Conservation (phyloP, 2,113 vertebrate species). For the Psephotus haematonotus region DNA sequence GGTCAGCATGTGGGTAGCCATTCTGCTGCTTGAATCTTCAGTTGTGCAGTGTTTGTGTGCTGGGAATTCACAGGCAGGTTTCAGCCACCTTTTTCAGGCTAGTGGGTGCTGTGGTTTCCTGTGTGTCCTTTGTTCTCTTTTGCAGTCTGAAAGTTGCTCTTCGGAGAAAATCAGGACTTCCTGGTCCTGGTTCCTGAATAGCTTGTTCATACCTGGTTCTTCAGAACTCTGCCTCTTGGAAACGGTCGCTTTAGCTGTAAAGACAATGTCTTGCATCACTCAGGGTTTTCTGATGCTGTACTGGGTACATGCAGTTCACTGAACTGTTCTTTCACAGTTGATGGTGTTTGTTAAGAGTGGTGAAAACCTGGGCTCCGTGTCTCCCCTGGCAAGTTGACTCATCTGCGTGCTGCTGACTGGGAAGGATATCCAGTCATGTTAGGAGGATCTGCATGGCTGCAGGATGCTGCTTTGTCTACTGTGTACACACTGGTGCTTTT, state of each 20-base stretch:
- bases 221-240: not conserved
- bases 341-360: not conserved
- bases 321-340: not conserved
- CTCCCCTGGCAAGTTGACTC: not conserved
- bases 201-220: not conserved
- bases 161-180: not conserved
- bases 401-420: not conserved
- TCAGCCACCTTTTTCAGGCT: not conserved
- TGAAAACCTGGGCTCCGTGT: not conserved
- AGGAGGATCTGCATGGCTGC: not conserved
- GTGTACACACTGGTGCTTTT: not conserved
- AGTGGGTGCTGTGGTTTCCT: not conserved
- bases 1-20: not conserved
- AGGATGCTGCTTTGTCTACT: not conserved
- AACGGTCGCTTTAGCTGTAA: not conserved
- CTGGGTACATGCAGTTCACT: not conserved
- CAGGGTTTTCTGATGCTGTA: not conserved
- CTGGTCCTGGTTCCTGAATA: not conserved
- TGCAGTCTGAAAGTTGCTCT: not conserved
- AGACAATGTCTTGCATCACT: not conserved
- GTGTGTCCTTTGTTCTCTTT: not conserved
- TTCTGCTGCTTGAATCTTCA: not conserved
- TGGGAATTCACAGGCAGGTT: not conserved
- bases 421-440: not conserved
- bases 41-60: not conserved